These are phyloP conservation scores for Arizona elegans DNA, from an alignment of 2,113 vertebrate genomes.

Conservation along the genomic window DNA sequence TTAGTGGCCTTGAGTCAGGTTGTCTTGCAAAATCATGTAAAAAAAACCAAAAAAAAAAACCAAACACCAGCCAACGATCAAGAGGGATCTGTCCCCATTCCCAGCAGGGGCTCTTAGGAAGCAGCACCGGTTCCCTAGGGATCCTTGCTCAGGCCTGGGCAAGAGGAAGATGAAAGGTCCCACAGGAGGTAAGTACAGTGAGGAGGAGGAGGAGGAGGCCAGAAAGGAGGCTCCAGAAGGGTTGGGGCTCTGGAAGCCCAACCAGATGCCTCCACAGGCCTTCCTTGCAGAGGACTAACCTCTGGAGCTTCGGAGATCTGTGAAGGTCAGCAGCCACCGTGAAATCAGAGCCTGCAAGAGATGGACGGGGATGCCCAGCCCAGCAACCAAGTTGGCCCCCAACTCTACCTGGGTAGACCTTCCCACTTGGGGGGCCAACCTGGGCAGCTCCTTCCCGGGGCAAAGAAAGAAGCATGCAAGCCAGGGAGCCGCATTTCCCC, in stretches of 20 bases:
- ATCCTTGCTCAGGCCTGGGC: not conserved
- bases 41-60: too few species aligned
- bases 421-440: not conserved
- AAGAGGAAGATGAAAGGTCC: not conserved
- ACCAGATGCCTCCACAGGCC: not conserved
- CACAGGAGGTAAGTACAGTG: not conserved
- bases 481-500: not conserved
- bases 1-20: not conserved
- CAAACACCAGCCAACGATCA: not conserved
- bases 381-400: not conserved
- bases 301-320: not conserved
- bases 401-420: not conserved
- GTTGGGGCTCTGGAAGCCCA: not conserved
- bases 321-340: not conserved
- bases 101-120: not conserved
- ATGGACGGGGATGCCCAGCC: fast-evolving
- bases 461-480: not conserved
- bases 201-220: not conserved
- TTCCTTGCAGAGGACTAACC: not conserved
- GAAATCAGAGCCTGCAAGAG: not conserved
- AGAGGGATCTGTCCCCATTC: not conserved
- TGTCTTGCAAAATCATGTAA: not conserved
- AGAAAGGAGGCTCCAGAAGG: not conserved
- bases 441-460: not conserved
- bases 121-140: not conserved